Evolutionary conservation across 2,113 vertebrate species (phyloP).

Genomic region (Misgurnus anguillicaudatus): DNA sequence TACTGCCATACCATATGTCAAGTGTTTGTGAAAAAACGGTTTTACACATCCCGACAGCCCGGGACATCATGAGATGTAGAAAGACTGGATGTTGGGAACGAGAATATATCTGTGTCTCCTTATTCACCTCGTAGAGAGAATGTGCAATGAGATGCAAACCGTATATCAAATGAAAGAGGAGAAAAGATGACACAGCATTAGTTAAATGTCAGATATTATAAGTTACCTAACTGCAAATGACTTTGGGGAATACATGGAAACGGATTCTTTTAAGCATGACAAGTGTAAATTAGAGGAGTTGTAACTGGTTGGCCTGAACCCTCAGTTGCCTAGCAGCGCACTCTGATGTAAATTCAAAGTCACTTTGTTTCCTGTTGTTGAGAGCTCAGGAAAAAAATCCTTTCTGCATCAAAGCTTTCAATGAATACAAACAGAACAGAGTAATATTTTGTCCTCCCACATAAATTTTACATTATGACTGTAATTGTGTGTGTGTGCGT

Average conservation of each 20-base stretch:
- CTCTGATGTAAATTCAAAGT: conserved; percentile 47
- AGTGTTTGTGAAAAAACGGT: conserved; percentile 5
- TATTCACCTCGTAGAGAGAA: conserved; percentile 12
- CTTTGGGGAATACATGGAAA: conserved; percentile 33
- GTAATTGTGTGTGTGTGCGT: neutral
- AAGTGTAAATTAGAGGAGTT: conserved; percentile 45
- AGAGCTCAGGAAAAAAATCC: conserved; percentile 31
- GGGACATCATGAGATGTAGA: too few species aligned
- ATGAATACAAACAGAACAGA: conserved; percentile 41
- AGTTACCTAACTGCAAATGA: conserved; percentile 39
- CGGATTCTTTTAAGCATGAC: conserved; percentile 42
- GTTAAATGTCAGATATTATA: conserved; percentile 26
- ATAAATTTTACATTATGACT: conserved; percentile 30
- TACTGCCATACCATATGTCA: conserved; percentile 4
- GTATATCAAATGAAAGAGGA: neutral
- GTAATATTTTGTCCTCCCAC: conserved; percentile 36
- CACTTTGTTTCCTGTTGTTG: conserved; percentile 46
- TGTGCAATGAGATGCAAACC: neutral
- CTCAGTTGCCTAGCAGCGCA: conserved; percentile 51
- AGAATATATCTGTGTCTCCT: neutral
- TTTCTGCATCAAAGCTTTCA: conserved; percentile 32
- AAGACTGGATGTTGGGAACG: too few species aligned
- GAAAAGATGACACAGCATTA: conserved; percentile 17
- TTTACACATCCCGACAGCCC: neutral
- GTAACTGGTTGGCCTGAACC: conserved; percentile 17